Percentiles rank a stretch among this genome's conserved stretches.
phyloP scores from a whole-genome alignment of 2,888 invertebrate genomes.

The Limnephilus marmoratus region DNA sequence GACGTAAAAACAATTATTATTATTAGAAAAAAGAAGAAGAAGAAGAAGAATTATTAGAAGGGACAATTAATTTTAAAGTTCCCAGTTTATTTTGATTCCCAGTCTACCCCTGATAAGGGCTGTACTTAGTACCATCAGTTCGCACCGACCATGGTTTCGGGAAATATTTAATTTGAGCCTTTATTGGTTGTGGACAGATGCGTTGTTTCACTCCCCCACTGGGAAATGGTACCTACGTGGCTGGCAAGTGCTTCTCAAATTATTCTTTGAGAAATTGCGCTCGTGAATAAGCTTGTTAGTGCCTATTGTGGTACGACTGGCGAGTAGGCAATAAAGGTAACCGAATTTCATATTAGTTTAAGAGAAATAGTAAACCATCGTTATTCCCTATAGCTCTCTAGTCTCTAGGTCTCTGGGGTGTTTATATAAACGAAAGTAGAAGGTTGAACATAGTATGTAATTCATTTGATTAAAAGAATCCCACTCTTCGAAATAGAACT shows the following conservation, averaged over 20 bases:
- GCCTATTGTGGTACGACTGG: neutral
- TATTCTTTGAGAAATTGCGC: slow-evolving; percentile 6
- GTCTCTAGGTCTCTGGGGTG: neutral
- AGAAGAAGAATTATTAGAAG: too few relatives aligned
- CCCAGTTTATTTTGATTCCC: neutral
- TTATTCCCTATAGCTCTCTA: neutral
- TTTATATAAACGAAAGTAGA: neutral
- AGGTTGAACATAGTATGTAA: neutral
- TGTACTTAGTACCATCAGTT: neutral
- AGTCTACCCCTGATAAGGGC: neutral
- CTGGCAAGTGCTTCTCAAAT: slow-evolving; percentile 5
- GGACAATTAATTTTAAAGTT: too few relatives aligned
- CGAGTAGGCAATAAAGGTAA: neutral
- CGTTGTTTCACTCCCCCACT: slow-evolving; percentile 57
- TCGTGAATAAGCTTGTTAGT: neutral
- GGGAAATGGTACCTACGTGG: slow-evolving; percentile 29
- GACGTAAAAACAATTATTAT: too few relatives aligned
- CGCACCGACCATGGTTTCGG: slow-evolving; percentile 54
- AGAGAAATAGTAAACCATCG: neutral
- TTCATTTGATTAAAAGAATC: neutral
- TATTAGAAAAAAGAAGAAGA: too few relatives aligned
- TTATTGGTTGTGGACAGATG: slow-evolving; percentile 63
- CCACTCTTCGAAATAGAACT: neutral
- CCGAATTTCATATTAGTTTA: neutral
- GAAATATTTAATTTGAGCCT: slow-evolving; percentile 61